Percentiles rank a stretch among this genome's conserved stretches.
These are phyloP conservation scores for Leucania comma DNA, from an alignment of 2,888 invertebrate genomes.

Conservation along the genomic window DNA sequence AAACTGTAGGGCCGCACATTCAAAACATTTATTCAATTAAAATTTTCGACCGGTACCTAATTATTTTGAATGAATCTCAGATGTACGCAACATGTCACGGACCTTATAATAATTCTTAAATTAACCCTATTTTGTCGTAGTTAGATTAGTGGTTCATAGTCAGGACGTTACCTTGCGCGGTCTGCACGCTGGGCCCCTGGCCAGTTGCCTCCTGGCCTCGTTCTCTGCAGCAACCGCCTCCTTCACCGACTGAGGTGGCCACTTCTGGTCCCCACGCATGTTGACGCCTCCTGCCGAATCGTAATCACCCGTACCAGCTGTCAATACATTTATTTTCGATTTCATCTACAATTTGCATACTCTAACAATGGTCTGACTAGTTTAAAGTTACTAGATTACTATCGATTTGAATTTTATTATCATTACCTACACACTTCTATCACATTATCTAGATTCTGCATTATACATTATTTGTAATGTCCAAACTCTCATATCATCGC, in stretches of 20 bases:
- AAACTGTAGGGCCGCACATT: neutral
- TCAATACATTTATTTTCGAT: constrained; percentile 20
- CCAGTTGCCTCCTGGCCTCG: constrained; percentile 92
- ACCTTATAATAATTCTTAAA: neutral
- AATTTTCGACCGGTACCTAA: neutral
- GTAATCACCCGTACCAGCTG: constrained; percentile 32
- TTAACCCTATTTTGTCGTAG: constrained; percentile 1
- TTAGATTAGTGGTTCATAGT: neutral
- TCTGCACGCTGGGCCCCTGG: constrained; percentile 94
- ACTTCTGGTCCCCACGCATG: constrained; percentile 96
- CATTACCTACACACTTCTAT: neutral
- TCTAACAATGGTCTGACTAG: neutral
- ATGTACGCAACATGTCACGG: neutral
- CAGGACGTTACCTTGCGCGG: constrained; percentile 91
- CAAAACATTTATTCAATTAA: neutral
- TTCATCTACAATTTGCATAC: neutral
- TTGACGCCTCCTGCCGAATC: constrained; percentile 92
- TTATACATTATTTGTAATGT: neutral
- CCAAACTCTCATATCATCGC: neutral
- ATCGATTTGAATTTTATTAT: neutral
- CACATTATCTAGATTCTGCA: neutral
- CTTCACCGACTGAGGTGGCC: constrained; percentile 95
- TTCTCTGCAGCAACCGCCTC: constrained; percentile 94
- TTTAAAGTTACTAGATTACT: neutral
- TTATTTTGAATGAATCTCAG: neutral